Evolutionary conservation across 2,797 vertebrate species (phyloP).

Genomic region (Spinus olivaceus): DNA sequence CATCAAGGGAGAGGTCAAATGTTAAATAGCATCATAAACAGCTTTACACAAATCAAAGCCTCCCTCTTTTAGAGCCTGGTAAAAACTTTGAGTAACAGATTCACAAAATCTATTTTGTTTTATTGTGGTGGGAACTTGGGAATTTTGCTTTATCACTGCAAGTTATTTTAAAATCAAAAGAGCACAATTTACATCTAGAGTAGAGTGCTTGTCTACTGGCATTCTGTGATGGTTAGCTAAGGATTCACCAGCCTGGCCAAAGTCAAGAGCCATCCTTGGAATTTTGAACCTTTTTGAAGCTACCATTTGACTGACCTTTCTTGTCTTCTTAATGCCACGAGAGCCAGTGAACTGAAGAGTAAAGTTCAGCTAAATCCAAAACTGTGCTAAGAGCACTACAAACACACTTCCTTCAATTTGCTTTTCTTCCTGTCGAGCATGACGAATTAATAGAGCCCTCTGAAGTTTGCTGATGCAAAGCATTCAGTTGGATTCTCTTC

Average conservation of each 20-base stretch:
- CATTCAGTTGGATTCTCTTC: neutral
- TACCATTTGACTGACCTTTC: conserved; percentile 63
- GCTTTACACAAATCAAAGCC: neutral
- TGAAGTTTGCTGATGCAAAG: conserved; percentile 37
- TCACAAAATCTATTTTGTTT: neutral
- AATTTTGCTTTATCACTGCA: neutral
- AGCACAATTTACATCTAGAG: neutral
- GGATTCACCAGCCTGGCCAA: neutral
- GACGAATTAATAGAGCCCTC: conserved; percentile 7
- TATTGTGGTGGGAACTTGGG: neutral
- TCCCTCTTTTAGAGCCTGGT: neutral
- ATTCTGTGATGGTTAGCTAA: neutral
- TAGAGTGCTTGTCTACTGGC: neutral
- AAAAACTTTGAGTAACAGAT: neutral
- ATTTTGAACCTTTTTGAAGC: conserved; percentile 31
- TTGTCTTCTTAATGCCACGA: conserved; percentile 44
- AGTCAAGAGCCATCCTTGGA: conserved; percentile 3
- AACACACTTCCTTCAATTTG: neutral
- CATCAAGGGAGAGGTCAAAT: neutral
- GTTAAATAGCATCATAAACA: neutral
- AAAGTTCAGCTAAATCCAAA: conserved; percentile 64
- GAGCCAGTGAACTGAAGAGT: conserved; percentile 57
- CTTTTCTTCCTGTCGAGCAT: conserved; percentile 11
- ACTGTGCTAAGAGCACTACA: neutral
- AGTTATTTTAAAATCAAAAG: neutral